Evolutionary conservation across 2,797 vertebrate genomes (phyloP).

Genomic region (Balearica regulorum): DNA sequence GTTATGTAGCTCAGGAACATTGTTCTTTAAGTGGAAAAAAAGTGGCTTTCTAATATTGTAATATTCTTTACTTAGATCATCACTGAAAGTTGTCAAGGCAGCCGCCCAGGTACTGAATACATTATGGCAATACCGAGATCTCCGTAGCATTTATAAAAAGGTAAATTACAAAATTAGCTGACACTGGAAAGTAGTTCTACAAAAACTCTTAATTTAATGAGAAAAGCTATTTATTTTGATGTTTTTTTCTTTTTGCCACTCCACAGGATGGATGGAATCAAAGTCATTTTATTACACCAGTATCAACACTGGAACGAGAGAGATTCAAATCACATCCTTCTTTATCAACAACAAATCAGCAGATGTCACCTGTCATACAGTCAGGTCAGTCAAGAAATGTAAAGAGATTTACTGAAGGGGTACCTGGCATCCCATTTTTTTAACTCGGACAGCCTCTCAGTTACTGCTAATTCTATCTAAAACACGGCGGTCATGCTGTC

Average conservation of each 20-base stretch:
- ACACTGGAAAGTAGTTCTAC: not conserved
- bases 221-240: conserved; percentile 18
- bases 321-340: conserved; percentile 94
- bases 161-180: conserved; percentile 70
- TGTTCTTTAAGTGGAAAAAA: not conserved
- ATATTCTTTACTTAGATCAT: conserved; percentile 76
- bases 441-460: not conserved
- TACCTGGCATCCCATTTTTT: not conserved
- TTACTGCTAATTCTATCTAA: not conserved
- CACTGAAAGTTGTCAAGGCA: conserved; percentile 96
- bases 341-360: conserved; percentile 86
- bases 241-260: not conserved
- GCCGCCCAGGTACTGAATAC: conserved; percentile 97
- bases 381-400: conserved; percentile 78
- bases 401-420: not conserved
- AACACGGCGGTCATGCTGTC: not conserved
- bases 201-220: not conserved
- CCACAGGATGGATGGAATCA: conserved; percentile 97
- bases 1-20: fast-evolving
- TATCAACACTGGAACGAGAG: conserved; percentile 93
- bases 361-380: conserved; percentile 94
- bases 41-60: not conserved
- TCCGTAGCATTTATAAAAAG: conserved; percentile 98
- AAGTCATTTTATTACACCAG: conserved; percentile 97
- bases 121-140: conserved; percentile 95